Conservation (phyloP, 2,113 vertebrate genomes). For the Labrus mixtus region DNA sequence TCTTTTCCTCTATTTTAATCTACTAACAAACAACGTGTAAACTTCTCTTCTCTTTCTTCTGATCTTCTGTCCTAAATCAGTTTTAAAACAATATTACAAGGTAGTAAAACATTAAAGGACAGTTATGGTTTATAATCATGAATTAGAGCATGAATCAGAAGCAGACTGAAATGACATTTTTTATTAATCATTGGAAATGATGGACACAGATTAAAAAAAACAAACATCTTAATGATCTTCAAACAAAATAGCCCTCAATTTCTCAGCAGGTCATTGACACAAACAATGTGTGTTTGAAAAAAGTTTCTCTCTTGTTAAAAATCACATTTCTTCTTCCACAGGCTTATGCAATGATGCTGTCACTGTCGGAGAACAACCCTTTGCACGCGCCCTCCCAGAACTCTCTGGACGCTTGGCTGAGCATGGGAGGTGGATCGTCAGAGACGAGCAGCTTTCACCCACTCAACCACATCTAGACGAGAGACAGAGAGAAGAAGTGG, state of each 20-base stretch:
- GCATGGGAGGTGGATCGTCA: conserved; percentile 92
- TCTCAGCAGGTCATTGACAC: too few species aligned
- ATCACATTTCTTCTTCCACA: conserved; percentile 70
- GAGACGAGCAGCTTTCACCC: conserved; percentile 95
- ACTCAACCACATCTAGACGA: conserved; percentile 95
- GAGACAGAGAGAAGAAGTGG: conserved; percentile 56
- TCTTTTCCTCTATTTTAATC: conserved; percentile 24
- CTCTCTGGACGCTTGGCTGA: conserved; percentile 98
- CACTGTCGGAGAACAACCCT: conserved; percentile 95
- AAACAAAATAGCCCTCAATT: neutral
- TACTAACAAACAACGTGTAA: conserved; percentile 50
- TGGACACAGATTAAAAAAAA: neutral
- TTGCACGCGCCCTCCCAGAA: conserved; percentile 95
- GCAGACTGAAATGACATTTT: too few species aligned
- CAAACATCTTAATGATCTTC: too few species aligned
- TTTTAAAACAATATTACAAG: neutral
- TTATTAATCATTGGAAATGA: neutral
- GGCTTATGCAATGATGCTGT: conserved; percentile 99
- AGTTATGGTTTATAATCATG: too few species aligned
- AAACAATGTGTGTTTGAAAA: neutral
- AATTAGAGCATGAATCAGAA: too few species aligned
- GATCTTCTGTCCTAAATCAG: neutral
- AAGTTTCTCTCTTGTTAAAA: conserved; percentile 31
- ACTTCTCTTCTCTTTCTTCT: conserved; percentile 8
- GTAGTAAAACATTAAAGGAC: neutral